Evolutionary conservation across 2,888 invertebrate genomes (phyloP).

Genomic region (Apodemia hepburni): DNA sequence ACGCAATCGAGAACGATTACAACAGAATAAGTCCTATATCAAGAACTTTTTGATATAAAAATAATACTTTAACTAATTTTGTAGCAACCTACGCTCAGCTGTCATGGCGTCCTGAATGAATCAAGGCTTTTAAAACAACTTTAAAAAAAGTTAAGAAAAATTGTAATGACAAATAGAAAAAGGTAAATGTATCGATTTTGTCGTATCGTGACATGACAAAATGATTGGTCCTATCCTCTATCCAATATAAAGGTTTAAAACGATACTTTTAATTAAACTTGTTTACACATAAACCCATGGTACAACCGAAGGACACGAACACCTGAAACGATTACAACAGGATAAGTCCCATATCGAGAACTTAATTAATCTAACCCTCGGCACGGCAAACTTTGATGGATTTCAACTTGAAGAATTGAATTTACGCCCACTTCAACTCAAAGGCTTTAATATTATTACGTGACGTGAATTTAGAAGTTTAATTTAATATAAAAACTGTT

Average conservation of each 20-base stretch:
- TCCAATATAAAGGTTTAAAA: neutral
- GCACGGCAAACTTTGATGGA: conserved; percentile 23
- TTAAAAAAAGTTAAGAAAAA: too few species aligned
- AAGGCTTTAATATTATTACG: conserved; percentile 19
- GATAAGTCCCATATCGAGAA: conserved; percentile 24
- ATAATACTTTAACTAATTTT: too few species aligned
- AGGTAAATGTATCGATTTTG: too few species aligned
- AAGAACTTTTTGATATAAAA: too few species aligned
- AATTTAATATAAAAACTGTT: conserved; percentile 17
- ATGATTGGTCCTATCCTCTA: too few species aligned
- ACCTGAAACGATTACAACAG: conserved; percentile 25
- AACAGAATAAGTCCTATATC: too few species aligned
- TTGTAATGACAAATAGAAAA: too few species aligned
- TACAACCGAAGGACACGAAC: conserved; percentile 4
- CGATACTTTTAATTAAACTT: neutral
- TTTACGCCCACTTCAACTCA: conserved; percentile 32
- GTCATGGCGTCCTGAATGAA: too few species aligned
- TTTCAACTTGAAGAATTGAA: conserved; percentile 27
- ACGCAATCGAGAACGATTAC: too few species aligned
- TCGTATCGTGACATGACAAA: too few species aligned
- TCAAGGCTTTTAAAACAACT: too few species aligned
- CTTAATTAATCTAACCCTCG: conserved; percentile 28
- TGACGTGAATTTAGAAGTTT: conserved; percentile 16
- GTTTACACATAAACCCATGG: neutral
- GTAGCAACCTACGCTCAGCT: too few species aligned